Percentiles rank a stretch among this genome's conserved stretches.
Conservation (phyloP, 64 coral and sea anemone genomes). For the Catalaphyllia jardinei region DNA sequence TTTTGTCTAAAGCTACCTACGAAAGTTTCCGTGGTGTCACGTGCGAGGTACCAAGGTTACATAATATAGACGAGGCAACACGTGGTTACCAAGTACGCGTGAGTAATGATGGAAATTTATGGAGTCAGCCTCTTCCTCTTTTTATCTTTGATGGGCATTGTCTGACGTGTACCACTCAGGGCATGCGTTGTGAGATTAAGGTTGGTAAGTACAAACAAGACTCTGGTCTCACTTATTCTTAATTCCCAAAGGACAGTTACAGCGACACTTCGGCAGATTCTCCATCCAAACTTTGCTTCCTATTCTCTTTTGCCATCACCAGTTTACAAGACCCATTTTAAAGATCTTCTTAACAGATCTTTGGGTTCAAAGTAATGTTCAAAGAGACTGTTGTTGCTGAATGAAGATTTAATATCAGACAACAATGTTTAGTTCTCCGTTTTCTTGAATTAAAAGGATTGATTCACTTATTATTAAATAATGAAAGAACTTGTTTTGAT, state of each 20-base stretch:
- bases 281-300: not conserved
- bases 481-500: not conserved
- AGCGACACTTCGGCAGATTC: not conserved
- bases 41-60: conserved; percentile 32
- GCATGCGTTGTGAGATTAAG: conserved; percentile 44
- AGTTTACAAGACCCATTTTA: not conserved
- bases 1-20: conserved; percentile 47
- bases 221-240: not conserved
- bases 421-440: too few species aligned
- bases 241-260: not conserved
- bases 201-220: conserved; percentile 50
- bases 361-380: too few species aligned
- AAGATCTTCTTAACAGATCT: too few species aligned
- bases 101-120: conserved; percentile 50
- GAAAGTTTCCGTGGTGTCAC: conserved; percentile 55
- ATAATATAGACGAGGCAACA: not conserved
- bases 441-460: too few species aligned
- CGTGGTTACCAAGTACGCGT: conserved; percentile 35
- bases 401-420: too few species aligned
- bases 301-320: not conserved
- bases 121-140: conserved; percentile 42
- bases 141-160: conserved; percentile 52
- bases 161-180: conserved; percentile 23
- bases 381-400: too few species aligned
- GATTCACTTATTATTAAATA: not conserved